phyloP scores from a whole-genome alignment of 2,113 vertebrate species.

The Mugil cephalus region DNA sequence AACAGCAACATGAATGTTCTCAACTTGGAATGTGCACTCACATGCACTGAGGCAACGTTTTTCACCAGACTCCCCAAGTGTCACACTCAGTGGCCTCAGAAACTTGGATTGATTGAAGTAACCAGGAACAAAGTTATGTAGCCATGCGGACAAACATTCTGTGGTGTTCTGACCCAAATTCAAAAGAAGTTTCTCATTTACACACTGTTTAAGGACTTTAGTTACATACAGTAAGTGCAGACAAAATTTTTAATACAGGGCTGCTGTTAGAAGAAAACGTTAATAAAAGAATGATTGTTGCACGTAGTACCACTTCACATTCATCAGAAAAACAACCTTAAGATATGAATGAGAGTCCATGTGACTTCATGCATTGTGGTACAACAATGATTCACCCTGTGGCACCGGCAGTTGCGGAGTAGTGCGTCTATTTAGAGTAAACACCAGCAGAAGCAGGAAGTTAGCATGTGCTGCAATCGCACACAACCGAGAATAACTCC shows the following conservation, averaged over 20 bases:
- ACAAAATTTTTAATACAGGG: neutral
- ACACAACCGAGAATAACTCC: constrained; percentile 34
- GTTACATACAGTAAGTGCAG: too few species aligned
- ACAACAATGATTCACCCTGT: constrained; percentile 12
- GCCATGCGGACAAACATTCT: neutral
- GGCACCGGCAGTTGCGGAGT: constrained; percentile 12
- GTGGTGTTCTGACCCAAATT: neutral
- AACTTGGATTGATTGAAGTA: too few species aligned
- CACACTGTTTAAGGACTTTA: too few species aligned
- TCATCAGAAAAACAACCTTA: neutral
- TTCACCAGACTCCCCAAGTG: neutral
- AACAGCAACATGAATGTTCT: neutral
- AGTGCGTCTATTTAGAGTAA: constrained; percentile 16
- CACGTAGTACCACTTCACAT: neutral
- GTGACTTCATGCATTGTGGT: constrained; percentile 7
- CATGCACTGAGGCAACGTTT: too few species aligned
- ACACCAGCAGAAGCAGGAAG: constrained; percentile 30
- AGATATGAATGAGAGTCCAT: constrained; percentile 9
- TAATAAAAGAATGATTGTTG: neutral
- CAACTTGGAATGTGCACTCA: too few species aligned
- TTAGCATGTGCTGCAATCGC: constrained; percentile 2
- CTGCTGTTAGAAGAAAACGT: neutral
- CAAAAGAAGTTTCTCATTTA: neutral
- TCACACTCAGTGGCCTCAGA: neutral
- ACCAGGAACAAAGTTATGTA: too few species aligned